Evolutionary conservation across 2,113 vertebrate genomes (phyloP).

Genomic region (Chloroceryle aenea): DNA sequence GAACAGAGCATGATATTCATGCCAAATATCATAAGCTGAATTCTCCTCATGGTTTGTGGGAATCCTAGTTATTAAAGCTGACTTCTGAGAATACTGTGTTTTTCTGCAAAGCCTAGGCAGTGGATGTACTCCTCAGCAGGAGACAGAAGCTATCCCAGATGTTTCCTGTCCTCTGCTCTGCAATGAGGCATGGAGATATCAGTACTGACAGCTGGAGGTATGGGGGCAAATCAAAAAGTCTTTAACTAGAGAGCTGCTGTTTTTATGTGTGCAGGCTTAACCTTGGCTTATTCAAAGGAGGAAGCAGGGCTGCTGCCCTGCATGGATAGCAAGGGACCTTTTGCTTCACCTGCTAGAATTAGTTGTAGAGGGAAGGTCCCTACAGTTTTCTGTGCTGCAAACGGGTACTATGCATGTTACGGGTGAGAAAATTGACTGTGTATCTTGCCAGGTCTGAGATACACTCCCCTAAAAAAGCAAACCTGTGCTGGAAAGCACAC

Average conservation of each 20-base stretch:
- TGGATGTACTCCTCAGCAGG: not conserved
- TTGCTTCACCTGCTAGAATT: not conserved
- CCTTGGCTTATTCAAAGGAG: not conserved
- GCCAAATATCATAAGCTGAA: slow-evolving; percentile 48
- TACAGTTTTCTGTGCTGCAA: not conserved
- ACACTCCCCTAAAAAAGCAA: not conserved
- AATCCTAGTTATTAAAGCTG: slow-evolving; percentile 44
- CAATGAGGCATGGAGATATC: not conserved
- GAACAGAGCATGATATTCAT: slow-evolving; percentile 49
- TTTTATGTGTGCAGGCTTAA: not conserved
- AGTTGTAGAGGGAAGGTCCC: not conserved
- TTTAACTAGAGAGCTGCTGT: not conserved
- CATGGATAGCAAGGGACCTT: not conserved
- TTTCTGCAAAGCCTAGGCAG: not conserved
- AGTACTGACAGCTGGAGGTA: not conserved
- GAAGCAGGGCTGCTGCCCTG: not conserved
- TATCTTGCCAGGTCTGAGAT: not conserved
- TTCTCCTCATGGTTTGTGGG: slow-evolving; percentile 39
- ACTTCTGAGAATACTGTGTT: slow-evolving; percentile 34
- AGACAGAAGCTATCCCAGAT: not conserved
- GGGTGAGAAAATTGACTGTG: not conserved
- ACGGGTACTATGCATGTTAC: not conserved
- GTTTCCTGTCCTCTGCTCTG: not conserved
- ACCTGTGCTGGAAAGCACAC: not conserved
- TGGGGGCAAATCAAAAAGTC: not conserved